phyloP scores from a whole-genome alignment of 64 coral and sea anemone species.

The Stichodactyla mertensii region DNA sequence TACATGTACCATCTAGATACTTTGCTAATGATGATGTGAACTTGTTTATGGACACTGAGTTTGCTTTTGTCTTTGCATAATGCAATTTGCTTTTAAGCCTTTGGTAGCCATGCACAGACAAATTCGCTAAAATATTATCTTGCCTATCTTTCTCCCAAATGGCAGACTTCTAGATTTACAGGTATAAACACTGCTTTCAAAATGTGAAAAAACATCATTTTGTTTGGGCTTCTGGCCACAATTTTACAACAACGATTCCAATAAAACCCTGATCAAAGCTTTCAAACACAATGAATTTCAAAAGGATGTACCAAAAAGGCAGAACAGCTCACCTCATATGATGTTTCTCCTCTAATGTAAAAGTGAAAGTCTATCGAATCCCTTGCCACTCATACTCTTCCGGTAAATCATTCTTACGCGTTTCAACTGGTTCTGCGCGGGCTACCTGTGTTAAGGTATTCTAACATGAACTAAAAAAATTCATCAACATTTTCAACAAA shows the following conservation, averaged over 20 bases:
- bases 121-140: too few species aligned
- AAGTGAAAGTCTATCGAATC: not conserved
- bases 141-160: too few species aligned
- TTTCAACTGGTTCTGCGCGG: not conserved
- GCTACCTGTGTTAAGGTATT: not conserved
- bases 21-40: too few species aligned
- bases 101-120: too few species aligned
- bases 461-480: not conserved
- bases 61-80: not conserved
- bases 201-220: not conserved
- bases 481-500: not conserved
- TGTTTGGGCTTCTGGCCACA: too few species aligned
- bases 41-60: not conserved
- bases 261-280: not conserved
- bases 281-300: not conserved
- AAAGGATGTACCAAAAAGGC: not conserved
- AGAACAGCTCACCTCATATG: not conserved
- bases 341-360: not conserved
- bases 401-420: not conserved
- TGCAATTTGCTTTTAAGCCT: not conserved
- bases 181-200: too few species aligned
- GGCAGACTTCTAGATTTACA: too few species aligned
- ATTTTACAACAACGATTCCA: not conserved
- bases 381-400: not conserved
- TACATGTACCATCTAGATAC: too few species aligned